Evolutionary conservation across 2,888 invertebrate genomes (phyloP).

Genomic region (Bombylius major): DNA sequence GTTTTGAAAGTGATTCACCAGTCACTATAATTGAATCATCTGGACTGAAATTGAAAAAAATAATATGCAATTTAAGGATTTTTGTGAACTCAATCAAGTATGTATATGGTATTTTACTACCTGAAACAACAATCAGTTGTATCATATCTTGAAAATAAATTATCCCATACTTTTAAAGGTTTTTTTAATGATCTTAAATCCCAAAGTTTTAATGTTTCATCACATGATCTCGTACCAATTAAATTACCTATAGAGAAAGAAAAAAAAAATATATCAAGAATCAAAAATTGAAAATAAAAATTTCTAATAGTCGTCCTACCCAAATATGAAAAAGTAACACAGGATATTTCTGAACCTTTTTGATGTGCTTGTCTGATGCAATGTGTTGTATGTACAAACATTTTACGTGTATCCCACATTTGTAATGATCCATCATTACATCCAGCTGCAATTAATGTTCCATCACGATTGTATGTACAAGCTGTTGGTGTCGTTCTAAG

Average conservation of each 20-base stretch:
- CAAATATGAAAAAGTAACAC: constrained; percentile 78
- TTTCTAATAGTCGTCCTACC: constrained; percentile 32
- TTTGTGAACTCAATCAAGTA: neutral
- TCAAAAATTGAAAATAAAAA: neutral
- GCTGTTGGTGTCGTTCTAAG: constrained; percentile 74
- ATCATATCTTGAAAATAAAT: constrained; percentile 73
- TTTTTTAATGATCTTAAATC: constrained; percentile 74
- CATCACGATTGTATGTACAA: constrained; percentile 73
- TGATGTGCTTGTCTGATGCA: constrained; percentile 69
- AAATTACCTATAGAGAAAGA: constrained; percentile 18
- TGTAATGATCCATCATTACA: constrained; percentile 93
- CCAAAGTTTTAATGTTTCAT: constrained; percentile 93
- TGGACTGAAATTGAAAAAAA: constrained; percentile 49
- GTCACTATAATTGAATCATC: constrained; percentile 83
- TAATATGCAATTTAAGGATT: neutral
- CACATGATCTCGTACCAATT: constrained; percentile 72
- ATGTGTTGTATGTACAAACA: constrained; percentile 75
- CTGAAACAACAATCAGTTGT: constrained; percentile 54
- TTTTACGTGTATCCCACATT: constrained; percentile 91
- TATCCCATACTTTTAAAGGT: constrained; percentile 53
- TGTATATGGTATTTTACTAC: neutral
- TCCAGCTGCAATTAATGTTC: constrained; percentile 77
- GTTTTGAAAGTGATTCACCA: constrained; percentile 65
- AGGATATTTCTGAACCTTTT: constrained; percentile 66
- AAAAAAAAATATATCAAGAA: neutral